Evolutionary conservation across 2,797 vertebrate genomes (phyloP).

Genomic region (Cryptoprocta ferox): DNA sequence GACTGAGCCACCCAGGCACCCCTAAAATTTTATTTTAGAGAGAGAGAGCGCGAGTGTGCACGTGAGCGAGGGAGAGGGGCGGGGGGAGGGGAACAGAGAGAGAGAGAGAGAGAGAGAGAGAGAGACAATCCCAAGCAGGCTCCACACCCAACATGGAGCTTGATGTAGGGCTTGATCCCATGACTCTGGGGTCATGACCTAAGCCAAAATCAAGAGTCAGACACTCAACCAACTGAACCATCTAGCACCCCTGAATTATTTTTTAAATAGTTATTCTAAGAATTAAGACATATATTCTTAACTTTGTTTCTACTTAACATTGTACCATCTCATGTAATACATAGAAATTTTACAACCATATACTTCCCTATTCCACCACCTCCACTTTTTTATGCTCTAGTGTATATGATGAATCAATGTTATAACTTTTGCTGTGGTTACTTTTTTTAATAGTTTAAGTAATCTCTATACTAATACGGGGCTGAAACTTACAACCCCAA

Average conservation of each 20-base stretch:
- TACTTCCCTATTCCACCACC: background rate
- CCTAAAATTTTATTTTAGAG: too few species aligned
- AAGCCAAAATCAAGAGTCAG: too few species aligned
- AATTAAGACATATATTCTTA: background rate
- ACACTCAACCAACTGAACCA: too few species aligned
- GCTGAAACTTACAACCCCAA: background rate
- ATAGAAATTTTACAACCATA: background rate
- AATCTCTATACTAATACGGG: background rate
- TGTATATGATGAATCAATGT: background rate
- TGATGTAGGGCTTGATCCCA: too few species aligned
- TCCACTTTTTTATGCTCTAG: background rate
- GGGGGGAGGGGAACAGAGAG: too few species aligned
- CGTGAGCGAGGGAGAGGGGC: too few species aligned
- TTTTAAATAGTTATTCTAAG: background rate
- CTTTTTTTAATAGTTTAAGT: background rate
- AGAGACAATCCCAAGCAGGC: too few species aligned
- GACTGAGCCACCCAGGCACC: too few species aligned
- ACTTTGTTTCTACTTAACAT: background rate
- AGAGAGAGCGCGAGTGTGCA: too few species aligned
- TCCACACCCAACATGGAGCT: too few species aligned
- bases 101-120: too few species aligned
- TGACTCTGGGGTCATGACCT: too few species aligned
- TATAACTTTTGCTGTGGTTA: background rate
- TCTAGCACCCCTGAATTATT: background rate
- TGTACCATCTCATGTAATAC: background rate